Evolutionary conservation across 1,140 invertebrate genomes (phyloP), one percentile per base, ranked within the genome.

Genomic region (Penaeus japonicus): DNA sequence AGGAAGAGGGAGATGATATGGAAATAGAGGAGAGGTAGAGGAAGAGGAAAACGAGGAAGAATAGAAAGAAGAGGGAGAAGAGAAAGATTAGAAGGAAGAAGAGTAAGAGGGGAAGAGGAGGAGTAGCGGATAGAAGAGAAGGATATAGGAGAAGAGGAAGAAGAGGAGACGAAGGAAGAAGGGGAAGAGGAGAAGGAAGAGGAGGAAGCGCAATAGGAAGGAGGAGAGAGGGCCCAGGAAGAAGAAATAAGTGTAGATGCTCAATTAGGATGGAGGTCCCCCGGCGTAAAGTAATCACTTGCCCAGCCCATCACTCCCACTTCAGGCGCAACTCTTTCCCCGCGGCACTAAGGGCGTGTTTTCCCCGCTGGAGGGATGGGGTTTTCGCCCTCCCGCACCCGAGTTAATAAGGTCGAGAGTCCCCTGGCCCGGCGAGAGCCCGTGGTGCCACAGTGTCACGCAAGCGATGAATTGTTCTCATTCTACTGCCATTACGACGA

Each of bases 401-500:
- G 32, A n/a, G n/a, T 18, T n/a, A 12, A 2, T 55, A 24, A 2
- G 39, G 55, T 24, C 55, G 32, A 27, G 27, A 35, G 32, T 2
- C 55, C 32, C 47, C 27, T 32, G 77, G 55, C 24, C n/a, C 32
- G 35, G 77, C 85, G 1, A 24, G 27, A 12, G 77, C 57, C n/a
- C 30, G 59, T 35, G 20, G 35, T 83, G 86, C 65, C 86, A 32
- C 73, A 65, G 65, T 88, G 47, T 59, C 86, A 35, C 86, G 86
- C 24, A 20, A n/a, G 27, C 62, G 86, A 88, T 88, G 86, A 88
- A 88, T 88, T 83, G 86, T 88, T 84, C 86, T 88, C 86, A 88
- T 88, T 88, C 86, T 88, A 75, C 86, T 84, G 80, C 86, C 86
- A 88, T 88, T 88, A 88, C 86, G 27, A 78, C 86, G 86, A 88